Conservation (phyloP, 1,140 invertebrate species). For the Papilio polytes region DNA sequence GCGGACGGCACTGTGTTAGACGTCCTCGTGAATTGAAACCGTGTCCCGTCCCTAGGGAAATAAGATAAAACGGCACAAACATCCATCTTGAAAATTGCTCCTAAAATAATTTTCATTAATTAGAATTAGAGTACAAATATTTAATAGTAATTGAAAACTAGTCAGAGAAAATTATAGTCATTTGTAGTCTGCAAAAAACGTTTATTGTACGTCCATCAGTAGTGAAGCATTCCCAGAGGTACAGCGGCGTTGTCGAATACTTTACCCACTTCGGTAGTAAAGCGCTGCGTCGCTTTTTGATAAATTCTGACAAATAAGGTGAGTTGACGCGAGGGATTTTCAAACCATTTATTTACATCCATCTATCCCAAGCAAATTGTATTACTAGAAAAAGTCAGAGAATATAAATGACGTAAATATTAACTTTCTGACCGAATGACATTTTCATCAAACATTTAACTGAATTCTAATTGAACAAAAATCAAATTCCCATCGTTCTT, state of each 20-base stretch:
- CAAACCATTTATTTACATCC: background rate
- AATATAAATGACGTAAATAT: background rate
- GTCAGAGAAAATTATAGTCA: background rate
- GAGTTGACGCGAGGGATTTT: background rate
- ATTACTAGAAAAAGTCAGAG: background rate
- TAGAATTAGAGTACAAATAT: background rate
- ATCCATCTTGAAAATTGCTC: background rate
- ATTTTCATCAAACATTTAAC: too few species aligned
- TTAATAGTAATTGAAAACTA: background rate
- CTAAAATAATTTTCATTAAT: background rate
- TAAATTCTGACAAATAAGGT: slow-evolving; percentile 19
- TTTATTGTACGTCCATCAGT: background rate
- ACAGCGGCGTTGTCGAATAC: background rate
- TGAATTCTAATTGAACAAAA: background rate
- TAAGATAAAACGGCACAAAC: background rate
- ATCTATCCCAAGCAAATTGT: background rate
- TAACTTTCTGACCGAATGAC: background rate
- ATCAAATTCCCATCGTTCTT: background rate
- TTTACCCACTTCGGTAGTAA: background rate
- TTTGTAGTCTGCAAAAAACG: background rate
- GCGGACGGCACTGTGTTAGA: background rate
- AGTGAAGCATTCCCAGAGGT: background rate
- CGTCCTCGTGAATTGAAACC: background rate
- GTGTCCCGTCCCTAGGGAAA: slow-evolving; percentile 5
- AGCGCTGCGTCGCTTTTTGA: background rate